Percentiles rank a stretch among this genome's conserved stretches.
Conservation (phyloP, 2,113 vertebrate genomes). For the Ellobius talpinus region DNA sequence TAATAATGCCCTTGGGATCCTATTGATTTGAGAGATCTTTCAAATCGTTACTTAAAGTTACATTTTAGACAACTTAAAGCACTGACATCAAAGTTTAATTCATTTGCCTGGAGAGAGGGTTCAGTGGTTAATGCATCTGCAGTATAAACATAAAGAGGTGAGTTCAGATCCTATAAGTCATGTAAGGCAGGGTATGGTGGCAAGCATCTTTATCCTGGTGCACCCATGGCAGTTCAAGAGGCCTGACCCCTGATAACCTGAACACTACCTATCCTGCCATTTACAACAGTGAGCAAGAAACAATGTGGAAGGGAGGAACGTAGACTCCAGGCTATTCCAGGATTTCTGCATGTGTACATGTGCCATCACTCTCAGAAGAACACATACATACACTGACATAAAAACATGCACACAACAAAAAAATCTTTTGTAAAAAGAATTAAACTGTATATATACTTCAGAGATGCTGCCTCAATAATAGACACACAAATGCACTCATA, state of each 20-base stretch:
- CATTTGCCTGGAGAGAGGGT: too few relatives aligned
- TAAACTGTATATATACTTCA: neutral
- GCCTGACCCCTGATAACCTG: too few relatives aligned
- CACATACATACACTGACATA: neutral
- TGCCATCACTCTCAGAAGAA: neutral
- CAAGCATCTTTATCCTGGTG: neutral
- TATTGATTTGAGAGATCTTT: slow-evolving; percentile 32
- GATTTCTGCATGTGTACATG: neutral
- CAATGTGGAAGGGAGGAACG: neutral
- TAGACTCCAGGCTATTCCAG: too few relatives aligned
- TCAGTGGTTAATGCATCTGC: neutral
- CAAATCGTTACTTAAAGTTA: slow-evolving; percentile 25
- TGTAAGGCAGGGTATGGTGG: neutral
- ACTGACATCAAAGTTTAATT: neutral
- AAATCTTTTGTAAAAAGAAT: neutral
- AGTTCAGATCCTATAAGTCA: neutral
- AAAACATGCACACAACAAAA: neutral
- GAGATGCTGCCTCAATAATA: too few relatives aligned
- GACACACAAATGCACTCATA: neutral
- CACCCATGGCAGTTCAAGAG: too few relatives aligned
- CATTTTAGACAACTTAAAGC: neutral
- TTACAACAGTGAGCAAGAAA: neutral
- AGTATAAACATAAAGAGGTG: too few relatives aligned
- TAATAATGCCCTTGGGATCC: neutral
- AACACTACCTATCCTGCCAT: neutral